Evolutionary conservation across 2,113 vertebrate species (phyloP), one percentile per base, ranked within the genome.

Genomic region (Neolamprologus caudopunctatus): DNA sequence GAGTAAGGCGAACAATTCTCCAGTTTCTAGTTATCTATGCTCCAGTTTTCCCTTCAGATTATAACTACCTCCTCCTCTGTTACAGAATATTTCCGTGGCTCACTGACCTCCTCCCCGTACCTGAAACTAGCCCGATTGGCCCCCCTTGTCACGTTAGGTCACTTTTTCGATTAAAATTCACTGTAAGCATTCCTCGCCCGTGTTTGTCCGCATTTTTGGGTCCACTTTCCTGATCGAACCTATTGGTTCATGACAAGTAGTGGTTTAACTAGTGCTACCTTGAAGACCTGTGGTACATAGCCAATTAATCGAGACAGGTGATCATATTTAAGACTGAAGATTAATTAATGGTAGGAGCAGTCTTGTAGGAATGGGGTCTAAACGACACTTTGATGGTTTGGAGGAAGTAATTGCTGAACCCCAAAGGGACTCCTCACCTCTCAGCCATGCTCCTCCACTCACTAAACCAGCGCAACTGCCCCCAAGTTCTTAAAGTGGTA

Each of bases 171-270:
- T 40, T 40, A 40, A 40, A 42, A 42, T 42, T 42, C 40, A 42
- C 40, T 42, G 3, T 42, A 42, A 40, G 1, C 10, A 40, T 40
- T 40, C 37, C 2, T 40, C 2, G 1, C 2, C 37, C 37, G 0
- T 40, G 37, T 40, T 40, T 40, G 37, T 40, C 2, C 12, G 37
- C 10, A 40, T 40, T 40, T 40, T 40, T 40, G 37, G 37, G 37
- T 40, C 2, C 37, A 40, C 10, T 40, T 40, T 40, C 10, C 37
- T 40, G 37, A 40, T 40, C 37, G 1, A 40, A 40, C 37, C 10
- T 5, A 11, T 40, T 40, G 10, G 10, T 40, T 40, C 10, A 40
- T 40, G 37, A 40, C 37, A 42, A 14, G 7, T 0, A 8, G 7
- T 14, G 54, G 12, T 26, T 57, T 57, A 57, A 2, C 54, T 14